phyloP scores from a whole-genome alignment of 2,888 invertebrate species.

The Carterocephalus palaemon region DNA sequence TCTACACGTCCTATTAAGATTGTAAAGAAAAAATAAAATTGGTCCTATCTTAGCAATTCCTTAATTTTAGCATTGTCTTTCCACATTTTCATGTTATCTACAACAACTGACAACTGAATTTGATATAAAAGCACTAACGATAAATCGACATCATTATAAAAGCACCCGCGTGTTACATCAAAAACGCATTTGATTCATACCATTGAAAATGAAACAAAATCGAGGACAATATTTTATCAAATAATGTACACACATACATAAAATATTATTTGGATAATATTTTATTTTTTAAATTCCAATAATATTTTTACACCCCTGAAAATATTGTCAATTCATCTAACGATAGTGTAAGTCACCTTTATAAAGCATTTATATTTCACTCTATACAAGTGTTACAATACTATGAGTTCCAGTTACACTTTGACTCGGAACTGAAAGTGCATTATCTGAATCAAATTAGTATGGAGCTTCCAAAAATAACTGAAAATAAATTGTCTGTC shows the following conservation, averaged over 20 bases:
- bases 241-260: not conserved
- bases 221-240: not conserved
- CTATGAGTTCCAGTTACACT: too few relatives aligned
- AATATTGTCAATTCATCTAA: slow-evolving; percentile 21
- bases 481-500: too few relatives aligned
- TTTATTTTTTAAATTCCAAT: slow-evolving; percentile 2
- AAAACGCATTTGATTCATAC: slow-evolving; percentile 2
- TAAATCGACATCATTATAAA: slow-evolving; percentile 1
- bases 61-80: too few relatives aligned
- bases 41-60: too few relatives aligned
- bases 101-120: too few relatives aligned
- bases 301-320: not conserved
- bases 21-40: too few relatives aligned
- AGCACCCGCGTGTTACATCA: slow-evolving; percentile 1
- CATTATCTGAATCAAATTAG: not conserved
- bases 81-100: too few relatives aligned
- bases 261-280: slow-evolving; percentile 14
- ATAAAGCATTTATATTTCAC: slow-evolving; percentile 9
- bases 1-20: too few relatives aligned
- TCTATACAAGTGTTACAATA: slow-evolving; percentile 7
- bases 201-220: slow-evolving; percentile 4
- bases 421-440: slow-evolving; percentile 9
- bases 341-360: slow-evolving; percentile 9
- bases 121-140: not conserved
- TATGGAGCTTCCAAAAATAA: too few relatives aligned